These are phyloP conservation scores for Rhingia campestris DNA, from an alignment of 2,888 invertebrate species.

Conservation along the genomic window DNA sequence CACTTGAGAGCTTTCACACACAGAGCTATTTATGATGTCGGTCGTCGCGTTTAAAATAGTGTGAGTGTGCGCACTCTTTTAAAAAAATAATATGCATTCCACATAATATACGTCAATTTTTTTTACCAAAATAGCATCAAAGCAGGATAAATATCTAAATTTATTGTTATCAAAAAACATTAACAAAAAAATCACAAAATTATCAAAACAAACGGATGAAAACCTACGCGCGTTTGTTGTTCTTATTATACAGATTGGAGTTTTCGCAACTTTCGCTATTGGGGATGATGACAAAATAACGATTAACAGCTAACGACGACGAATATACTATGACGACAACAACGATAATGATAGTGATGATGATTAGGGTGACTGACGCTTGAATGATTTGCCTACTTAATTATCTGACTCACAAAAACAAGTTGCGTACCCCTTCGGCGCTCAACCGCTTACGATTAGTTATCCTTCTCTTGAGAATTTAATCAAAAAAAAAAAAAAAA, in stretches of 20 bases:
- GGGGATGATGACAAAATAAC: conserved; percentile 49
- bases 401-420: conserved; percentile 61
- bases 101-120: conserved; percentile 46
- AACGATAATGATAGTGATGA: conserved; percentile 21
- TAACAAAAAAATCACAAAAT: conserved; percentile 28
- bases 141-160: background rate
- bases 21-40: conserved; percentile 35
- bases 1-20: conserved; percentile 28
- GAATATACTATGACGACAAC: conserved; percentile 4
- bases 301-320: conserved; percentile 45
- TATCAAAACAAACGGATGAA: background rate
- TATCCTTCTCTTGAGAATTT: background rate
- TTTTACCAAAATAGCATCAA: conserved; percentile 54
- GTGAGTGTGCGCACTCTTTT: conserved; percentile 21
- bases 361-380: conserved; percentile 51
- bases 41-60: background rate
- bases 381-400: conserved; percentile 70
- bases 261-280: conserved; percentile 47
- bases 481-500: too few relatives aligned
- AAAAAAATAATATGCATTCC: conserved; percentile 23
- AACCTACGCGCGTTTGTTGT: conserved; percentile 31
- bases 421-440: background rate
- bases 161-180: conserved; percentile 34
- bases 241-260: conserved; percentile 14
- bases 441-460: background rate